phyloP scores from a whole-genome alignment of 2,797 vertebrate genomes.

The Acridotheres tristis region DNA sequence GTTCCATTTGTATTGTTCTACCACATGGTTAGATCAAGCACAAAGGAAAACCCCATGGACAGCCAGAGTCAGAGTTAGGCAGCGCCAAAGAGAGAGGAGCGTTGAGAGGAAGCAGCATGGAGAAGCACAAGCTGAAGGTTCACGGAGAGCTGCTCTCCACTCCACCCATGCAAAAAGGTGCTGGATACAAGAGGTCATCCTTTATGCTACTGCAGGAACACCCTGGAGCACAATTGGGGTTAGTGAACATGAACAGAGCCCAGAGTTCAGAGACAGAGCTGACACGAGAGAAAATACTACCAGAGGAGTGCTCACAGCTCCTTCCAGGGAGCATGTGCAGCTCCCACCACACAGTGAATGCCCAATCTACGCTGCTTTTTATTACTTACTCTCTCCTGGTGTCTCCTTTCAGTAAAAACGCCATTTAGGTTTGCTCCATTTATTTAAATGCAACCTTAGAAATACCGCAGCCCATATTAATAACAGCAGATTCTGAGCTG shows the following conservation, averaged over 20 bases:
- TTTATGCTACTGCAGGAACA: constrained; percentile 55
- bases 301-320: not conserved
- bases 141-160: constrained; percentile 76
- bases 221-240: constrained; percentile 64
- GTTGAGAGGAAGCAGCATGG: constrained; percentile 75
- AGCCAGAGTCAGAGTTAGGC: constrained; percentile 87
- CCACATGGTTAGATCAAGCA: constrained; percentile 99
- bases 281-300: not conserved
- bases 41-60: constrained; percentile 98
- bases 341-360: not conserved
- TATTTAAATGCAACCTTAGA: not conserved
- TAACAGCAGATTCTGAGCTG: not conserved
- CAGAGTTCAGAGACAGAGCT: constrained; percentile 15
- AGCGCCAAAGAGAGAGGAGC: constrained; percentile 83
- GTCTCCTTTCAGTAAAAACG: not conserved
- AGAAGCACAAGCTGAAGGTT: constrained; percentile 82
- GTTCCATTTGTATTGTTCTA: constrained; percentile 97
- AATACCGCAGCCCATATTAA: not conserved
- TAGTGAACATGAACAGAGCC: constrained; percentile 64
- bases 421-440: not conserved
- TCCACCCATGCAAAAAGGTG: constrained; percentile 75
- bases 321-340: not conserved
- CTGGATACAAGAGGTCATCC: constrained; percentile 64
- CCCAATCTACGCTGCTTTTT: not conserved
- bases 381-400: not conserved